Conservation (phyloP, 2,797 vertebrate species). For the Hafferia zeledoni region DNA sequence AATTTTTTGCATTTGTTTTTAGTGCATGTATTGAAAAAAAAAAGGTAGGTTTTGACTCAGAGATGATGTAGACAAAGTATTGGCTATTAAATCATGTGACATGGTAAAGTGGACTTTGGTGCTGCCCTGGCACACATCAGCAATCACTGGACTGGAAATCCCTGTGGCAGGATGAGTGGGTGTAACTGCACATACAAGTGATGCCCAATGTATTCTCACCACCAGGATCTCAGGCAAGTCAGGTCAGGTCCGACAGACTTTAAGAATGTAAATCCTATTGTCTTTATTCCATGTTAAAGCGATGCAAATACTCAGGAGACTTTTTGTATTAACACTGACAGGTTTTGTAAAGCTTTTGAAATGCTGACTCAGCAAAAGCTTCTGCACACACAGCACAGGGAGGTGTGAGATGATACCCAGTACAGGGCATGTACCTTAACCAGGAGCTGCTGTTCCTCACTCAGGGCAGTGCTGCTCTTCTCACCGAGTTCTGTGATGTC, state of each 20-base stretch:
- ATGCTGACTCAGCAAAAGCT: neutral
- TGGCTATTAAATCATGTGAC: neutral
- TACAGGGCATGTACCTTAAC: accelerated
- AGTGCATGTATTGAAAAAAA: neutral
- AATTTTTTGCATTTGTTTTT: neutral
- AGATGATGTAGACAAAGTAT: neutral
- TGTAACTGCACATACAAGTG: accelerated
- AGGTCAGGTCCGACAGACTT: neutral
- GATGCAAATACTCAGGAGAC: neutral
- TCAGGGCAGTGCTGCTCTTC: neutral
- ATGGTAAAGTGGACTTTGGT: neutral
- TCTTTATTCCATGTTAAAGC: neutral
- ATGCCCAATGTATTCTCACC: neutral
- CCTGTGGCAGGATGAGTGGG: neutral
- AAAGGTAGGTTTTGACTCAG: neutral
- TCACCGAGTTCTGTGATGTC: neutral
- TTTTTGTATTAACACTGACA: neutral
- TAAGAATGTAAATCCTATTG: neutral
- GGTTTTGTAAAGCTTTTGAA: neutral
- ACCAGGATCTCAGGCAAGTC: neutral
- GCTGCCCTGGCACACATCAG: neutral
- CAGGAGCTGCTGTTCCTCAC: neutral
- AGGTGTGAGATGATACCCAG: neutral
- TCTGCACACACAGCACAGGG: neutral
- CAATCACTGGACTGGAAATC: neutral